phyloP scores from a whole-genome alignment of 2,797 vertebrate genomes.

The Erethizon dorsatum region DNA sequence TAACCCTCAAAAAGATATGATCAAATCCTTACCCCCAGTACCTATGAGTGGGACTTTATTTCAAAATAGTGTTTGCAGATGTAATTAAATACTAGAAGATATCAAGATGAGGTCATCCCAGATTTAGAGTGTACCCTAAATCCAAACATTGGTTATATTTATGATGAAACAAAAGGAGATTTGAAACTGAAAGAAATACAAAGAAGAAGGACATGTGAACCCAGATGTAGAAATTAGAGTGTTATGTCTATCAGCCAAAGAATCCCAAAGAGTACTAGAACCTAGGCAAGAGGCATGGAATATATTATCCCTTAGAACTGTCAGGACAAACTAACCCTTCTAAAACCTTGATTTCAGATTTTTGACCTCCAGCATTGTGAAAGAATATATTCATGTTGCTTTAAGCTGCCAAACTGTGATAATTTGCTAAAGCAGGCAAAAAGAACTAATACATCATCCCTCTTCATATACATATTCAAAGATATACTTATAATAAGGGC shows the following conservation, averaged over 20 bases:
- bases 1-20: not conserved
- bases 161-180: not conserved
- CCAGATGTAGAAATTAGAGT: not conserved
- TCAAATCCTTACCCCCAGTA: not conserved
- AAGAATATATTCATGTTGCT: not conserved
- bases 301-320: not conserved
- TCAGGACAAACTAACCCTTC: not conserved
- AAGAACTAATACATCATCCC: not conserved
- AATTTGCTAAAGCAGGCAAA: not conserved
- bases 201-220: not conserved
- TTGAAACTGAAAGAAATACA: not conserved
- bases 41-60: not conserved
- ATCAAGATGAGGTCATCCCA: not conserved
- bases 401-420: not conserved
- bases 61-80: slow-evolving; percentile 13
- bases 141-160: not conserved
- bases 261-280: not conserved
- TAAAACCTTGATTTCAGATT: slow-evolving; percentile 21
- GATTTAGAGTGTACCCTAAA: not conserved
- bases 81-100: not conserved
- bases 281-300: not conserved
- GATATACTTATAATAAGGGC: not conserved
- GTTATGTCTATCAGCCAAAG: not conserved
- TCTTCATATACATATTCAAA: not conserved
- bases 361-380: not conserved